A percentile compares a stretch with the other conserved stretches of the same genome.
Conservation (phyloP, 92 coral and sea anemone species). For the Porites cylindrica region DNA sequence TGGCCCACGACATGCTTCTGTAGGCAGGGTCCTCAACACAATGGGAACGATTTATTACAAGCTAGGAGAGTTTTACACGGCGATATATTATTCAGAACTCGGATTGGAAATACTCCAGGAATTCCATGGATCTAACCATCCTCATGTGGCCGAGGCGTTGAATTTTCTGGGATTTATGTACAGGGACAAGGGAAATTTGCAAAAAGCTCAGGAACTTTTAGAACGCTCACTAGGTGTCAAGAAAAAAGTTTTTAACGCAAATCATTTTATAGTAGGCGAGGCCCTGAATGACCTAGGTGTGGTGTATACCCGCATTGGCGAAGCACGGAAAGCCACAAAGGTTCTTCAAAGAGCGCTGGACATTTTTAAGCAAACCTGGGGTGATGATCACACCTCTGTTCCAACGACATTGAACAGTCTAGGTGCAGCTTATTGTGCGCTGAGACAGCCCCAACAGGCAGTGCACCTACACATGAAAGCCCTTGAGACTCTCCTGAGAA, state of each 20-base stretch:
- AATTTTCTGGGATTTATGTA: constrained; percentile 84
- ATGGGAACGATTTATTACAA: constrained; percentile 67
- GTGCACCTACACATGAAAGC: constrained; percentile 58
- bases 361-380: constrained; percentile 74
- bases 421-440: constrained; percentile 61
- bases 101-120: constrained; percentile 75
- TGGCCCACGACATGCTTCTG: constrained; percentile 77
- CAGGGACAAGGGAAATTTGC: constrained; percentile 71
- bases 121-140: constrained; percentile 76
- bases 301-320: constrained; percentile 76
- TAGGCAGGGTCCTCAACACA: constrained; percentile 77
- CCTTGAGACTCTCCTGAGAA: constrained; percentile 37
- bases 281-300: constrained; percentile 84
- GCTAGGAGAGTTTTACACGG: constrained; percentile 66
- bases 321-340: constrained; percentile 57
- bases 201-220: constrained; percentile 61
- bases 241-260: constrained; percentile 65
- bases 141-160: constrained; percentile 85
- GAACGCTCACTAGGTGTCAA: constrained; percentile 71
- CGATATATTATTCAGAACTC: constrained; percentile 57
- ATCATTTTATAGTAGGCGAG: constrained; percentile 72
- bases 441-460: constrained; percentile 57
- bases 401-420: constrained; percentile 67
- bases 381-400: constrained; percentile 61
- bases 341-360: constrained; percentile 64